Evolutionary conservation across 2,113 vertebrate species (phyloP).

Genomic region (Nettapus auritus): DNA sequence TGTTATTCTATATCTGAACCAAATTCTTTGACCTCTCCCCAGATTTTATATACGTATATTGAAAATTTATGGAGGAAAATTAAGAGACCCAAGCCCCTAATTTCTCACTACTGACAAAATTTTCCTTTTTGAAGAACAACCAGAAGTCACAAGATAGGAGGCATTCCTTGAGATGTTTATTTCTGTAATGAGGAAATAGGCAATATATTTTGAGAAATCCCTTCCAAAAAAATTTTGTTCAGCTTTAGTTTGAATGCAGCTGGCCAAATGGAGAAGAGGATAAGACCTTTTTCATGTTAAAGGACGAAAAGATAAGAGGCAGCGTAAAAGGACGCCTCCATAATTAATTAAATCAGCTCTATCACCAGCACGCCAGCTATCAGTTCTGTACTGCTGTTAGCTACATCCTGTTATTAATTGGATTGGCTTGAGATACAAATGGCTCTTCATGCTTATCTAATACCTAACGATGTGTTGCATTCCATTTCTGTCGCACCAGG

Average conservation of each 20-base stretch:
- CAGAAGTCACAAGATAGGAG: neutral
- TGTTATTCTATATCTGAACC: neutral
- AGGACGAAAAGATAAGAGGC: neutral
- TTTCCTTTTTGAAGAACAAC: neutral
- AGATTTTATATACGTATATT: neutral
- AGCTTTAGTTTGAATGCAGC: neutral
- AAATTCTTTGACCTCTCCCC: neutral
- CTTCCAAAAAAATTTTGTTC: neutral
- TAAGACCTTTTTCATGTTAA: neutral
- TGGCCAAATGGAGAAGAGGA: neutral
- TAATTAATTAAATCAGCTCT: neutral
- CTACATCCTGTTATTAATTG: neutral
- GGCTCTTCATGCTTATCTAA: neutral
- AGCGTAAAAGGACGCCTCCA: neutral
- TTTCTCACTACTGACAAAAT: neutral
- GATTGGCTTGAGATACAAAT: neutral
- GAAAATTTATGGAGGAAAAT: neutral
- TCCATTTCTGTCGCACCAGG: neutral
- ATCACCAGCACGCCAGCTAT: neutral
- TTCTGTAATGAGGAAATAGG: neutral
- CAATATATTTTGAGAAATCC: accelerated
- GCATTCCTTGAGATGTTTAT: neutral
- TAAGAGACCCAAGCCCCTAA: neutral
- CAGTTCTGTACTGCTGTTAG: neutral
- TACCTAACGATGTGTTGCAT: neutral